Conservation (phyloP, 1,140 invertebrate genomes). For the Tetragonula clypearis region DNA sequence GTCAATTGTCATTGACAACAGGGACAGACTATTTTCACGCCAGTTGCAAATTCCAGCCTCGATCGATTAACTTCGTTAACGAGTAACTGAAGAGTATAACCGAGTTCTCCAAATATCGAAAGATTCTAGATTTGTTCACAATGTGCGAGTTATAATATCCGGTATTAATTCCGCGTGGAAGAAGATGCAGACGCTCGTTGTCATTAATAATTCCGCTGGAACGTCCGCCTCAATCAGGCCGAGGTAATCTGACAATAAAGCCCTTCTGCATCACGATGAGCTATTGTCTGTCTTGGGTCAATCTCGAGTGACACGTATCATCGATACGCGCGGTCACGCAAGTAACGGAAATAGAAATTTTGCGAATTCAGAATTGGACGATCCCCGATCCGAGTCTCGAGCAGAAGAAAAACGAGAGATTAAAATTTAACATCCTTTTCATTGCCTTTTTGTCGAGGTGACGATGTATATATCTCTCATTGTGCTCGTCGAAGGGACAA, state of each 20-base stretch:
- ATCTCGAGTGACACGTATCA: slow-evolving; percentile 5
- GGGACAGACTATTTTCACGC: too few species aligned
- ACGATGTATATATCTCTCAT: neutral
- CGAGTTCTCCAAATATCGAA: too few species aligned
- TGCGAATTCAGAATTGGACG: neutral
- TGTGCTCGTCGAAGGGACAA: neutral
- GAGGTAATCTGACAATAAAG: slow-evolving; percentile 26
- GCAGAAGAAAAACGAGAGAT: too few species aligned
- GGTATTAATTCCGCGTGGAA: neutral
- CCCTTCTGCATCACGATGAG: neutral
- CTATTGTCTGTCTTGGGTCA: neutral
- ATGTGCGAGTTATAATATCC: neutral
- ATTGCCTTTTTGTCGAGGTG: too few species aligned
- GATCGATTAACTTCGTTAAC: too few species aligned
- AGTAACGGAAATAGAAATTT: neutral
- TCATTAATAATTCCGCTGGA: slow-evolving; percentile 17
- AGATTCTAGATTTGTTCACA: too few species aligned
- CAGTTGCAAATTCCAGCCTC: too few species aligned
- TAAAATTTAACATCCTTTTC: neutral
- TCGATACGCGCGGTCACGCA: neutral
- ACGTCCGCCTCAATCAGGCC: slow-evolving; percentile 14
- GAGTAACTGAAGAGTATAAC: too few species aligned
- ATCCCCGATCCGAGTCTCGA: neutral
- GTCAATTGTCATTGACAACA: too few species aligned
- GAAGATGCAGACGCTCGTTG: slow-evolving; percentile 12